phyloP scores from a whole-genome alignment of 2,888 invertebrate species.

The Galeopsomyia nigrocyanea region DNA sequence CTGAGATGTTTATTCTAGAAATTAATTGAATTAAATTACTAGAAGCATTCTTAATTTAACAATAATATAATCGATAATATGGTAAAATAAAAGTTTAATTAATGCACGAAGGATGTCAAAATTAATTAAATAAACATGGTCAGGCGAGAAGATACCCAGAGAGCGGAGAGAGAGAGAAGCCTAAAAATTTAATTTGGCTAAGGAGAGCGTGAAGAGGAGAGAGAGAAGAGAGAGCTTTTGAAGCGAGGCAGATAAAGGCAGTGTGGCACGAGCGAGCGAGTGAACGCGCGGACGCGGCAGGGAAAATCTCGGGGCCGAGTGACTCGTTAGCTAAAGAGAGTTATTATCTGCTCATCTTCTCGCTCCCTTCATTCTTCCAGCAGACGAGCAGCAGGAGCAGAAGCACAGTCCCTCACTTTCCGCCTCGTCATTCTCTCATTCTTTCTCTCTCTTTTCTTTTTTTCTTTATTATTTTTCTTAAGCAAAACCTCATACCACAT shows the following conservation, averaged over 20 bases:
- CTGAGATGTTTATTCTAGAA: no score
- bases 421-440: slow-evolving; percentile 44
- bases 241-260: slow-evolving; percentile 18
- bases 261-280: not conserved
- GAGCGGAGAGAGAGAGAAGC: not conserved
- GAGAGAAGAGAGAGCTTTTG: not conserved
- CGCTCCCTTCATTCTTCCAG: not conserved
- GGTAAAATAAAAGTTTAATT: no score
- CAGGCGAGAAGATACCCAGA: no score
- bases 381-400: not conserved
- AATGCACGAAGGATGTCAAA: no score
- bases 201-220: no score
- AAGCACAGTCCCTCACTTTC: not conserved
- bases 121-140: no score
- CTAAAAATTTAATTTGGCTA: slow-evolving; percentile 3
- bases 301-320: slow-evolving; percentile 50
- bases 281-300: slow-evolving; percentile 30
- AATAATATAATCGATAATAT: no score
- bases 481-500: no score
- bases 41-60: no score
- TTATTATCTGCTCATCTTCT: slow-evolving; percentile 51
- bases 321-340: slow-evolving; percentile 59
- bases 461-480: no score
- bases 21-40: no score
- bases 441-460: slow-evolving; percentile 49